phyloP scores from a whole-genome alignment of 2,888 invertebrate genomes.

The Cheilosia soror region DNA sequence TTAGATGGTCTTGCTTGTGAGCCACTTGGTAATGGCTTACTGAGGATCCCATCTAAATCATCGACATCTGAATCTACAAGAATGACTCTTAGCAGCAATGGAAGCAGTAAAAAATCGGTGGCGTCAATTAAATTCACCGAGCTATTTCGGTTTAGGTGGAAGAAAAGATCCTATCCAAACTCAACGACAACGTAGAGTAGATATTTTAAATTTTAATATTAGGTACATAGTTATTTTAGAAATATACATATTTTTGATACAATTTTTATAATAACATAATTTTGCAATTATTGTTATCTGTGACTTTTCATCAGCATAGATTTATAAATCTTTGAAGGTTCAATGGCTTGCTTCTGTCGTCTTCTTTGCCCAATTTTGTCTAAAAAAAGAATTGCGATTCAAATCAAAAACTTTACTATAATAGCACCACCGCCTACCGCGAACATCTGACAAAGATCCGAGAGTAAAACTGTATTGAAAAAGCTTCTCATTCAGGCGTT shows the following conservation, averaged over 20 bases:
- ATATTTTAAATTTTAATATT: not conserved
- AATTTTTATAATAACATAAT: not conserved
- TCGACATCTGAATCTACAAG: constrained; percentile 45
- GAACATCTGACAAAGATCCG: no score
- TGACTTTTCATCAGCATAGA: not conserved
- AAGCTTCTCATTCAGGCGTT: no score
- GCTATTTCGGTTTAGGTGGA: constrained; percentile 78
- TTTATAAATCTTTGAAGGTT: no score
- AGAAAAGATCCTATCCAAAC: constrained; percentile 76
- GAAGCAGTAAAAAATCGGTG: constrained; percentile 30
- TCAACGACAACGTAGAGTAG: constrained; percentile 78
- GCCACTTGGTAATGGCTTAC: constrained; percentile 15
- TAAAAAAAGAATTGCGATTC: no score
- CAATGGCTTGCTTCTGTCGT: no score
- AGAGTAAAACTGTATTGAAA: no score
- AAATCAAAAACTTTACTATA: no score
- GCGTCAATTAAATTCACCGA: constrained; percentile 78
- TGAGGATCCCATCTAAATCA: constrained; percentile 30
- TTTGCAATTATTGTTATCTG: not conserved
- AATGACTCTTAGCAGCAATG: constrained; percentile 29
- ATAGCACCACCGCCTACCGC: no score
- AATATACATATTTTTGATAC: constrained; percentile 4
- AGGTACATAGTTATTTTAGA: not conserved
- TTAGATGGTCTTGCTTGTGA: constrained; percentile 78
- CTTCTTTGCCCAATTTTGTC: no score